A percentile compares a stretch with the other conserved stretches of the same genome.
Conservation (phyloP, 2,888 invertebrate species). For the Plagodis pulveraria region DNA sequence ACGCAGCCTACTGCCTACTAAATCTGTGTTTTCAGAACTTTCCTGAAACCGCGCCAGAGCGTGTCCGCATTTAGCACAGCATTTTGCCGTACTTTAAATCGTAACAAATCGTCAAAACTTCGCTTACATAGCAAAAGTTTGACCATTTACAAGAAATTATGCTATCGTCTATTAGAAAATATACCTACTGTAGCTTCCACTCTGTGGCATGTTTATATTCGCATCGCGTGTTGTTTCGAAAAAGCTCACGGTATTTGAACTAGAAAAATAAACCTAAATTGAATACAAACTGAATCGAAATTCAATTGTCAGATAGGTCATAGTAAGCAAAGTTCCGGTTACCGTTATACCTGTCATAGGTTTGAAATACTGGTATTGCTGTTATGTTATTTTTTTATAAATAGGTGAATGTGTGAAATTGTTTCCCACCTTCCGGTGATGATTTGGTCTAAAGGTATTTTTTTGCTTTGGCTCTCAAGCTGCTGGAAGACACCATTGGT, state of each 20-base stretch:
- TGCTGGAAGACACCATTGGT: not conserved
- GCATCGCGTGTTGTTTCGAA: slow-evolving; percentile 59
- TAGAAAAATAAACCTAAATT: slow-evolving; percentile 55
- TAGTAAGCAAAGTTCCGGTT: slow-evolving; percentile 54
- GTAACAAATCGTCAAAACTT: slow-evolving; percentile 62
- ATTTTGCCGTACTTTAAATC: slow-evolving; percentile 52
- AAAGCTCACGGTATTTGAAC: slow-evolving; percentile 31
- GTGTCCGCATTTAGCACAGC: slow-evolving; percentile 42
- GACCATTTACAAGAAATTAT: slow-evolving; percentile 78
- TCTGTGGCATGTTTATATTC: slow-evolving; percentile 68
- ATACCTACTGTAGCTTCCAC: slow-evolving; percentile 55
- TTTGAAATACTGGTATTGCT: slow-evolving; percentile 65
- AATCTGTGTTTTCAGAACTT: slow-evolving; percentile 38
- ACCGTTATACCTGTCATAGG: slow-evolving; percentile 66
- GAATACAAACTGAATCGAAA: slow-evolving; percentile 50
- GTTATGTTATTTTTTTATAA: slow-evolving; percentile 51
- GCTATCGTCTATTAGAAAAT: slow-evolving; percentile 77
- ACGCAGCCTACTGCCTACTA: slow-evolving; percentile 24
- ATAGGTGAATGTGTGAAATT: slow-evolving; percentile 51
- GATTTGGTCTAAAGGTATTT: not conserved
- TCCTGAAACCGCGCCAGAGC: slow-evolving; percentile 39
- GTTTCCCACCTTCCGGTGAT: slow-evolving; percentile 20
- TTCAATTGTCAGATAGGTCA: slow-evolving; percentile 40
- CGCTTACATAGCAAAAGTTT: slow-evolving; percentile 68
- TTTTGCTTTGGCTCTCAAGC: not conserved